Evolutionary conservation across 2,797 vertebrate species (phyloP).

Genomic region (Labeo calbasu): DNA sequence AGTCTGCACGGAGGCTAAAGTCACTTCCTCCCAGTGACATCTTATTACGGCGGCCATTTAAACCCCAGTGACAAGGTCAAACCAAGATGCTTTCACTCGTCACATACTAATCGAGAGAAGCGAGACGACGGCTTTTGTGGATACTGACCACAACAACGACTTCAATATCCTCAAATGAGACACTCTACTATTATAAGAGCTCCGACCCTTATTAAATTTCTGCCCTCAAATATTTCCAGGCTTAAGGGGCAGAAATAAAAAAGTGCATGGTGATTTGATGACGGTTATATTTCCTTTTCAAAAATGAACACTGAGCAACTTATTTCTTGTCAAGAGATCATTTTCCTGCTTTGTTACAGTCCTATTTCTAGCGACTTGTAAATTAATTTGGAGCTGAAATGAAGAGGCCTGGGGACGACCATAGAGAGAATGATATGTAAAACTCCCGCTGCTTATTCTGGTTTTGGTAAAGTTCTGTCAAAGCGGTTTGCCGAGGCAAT

Average conservation of each 20-base stretch:
- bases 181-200: constrained; percentile 16
- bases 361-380: background rate
- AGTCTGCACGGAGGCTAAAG: background rate
- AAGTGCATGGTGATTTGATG: background rate
- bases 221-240: background rate
- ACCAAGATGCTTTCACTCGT: constrained; percentile 37
- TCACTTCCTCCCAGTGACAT: constrained; percentile 39
- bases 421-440: constrained; percentile 23
- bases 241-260: background rate
- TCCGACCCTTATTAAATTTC: constrained; percentile 28
- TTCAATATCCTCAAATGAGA: constrained; percentile 29
- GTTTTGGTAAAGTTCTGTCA: constrained; percentile 23
- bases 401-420: constrained; percentile 24
- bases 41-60: constrained; percentile 31
- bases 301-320: background rate
- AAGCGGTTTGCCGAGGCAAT: constrained; percentile 22
- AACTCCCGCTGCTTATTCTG: constrained; percentile 17
- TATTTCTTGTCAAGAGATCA: constrained; percentile 9
- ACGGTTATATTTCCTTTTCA: background rate
- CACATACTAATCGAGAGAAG: constrained; percentile 52
- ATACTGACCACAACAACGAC: constrained; percentile 18
- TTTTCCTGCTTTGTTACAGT: background rate
- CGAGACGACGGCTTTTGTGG: background rate
- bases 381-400: constrained; percentile 41
- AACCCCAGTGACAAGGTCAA: constrained; percentile 57